These are phyloP conservation scores for Lota lota DNA, from an alignment of 2,113 vertebrate genomes.

Conservation along the genomic window DNA sequence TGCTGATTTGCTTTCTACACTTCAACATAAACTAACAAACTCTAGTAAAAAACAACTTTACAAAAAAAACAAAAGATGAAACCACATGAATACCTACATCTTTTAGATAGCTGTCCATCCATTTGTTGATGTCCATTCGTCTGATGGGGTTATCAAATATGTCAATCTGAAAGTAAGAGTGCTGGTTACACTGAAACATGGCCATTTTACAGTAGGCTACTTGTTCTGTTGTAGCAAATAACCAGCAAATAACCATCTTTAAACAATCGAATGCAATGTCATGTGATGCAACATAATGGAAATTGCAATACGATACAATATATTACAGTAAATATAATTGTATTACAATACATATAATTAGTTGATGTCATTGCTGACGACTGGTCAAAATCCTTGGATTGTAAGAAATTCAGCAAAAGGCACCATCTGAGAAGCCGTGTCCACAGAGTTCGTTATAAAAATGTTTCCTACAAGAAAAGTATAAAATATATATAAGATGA, in stretches of 20 bases:
- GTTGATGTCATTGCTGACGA: constrained; percentile 37
- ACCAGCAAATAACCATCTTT: not conserved
- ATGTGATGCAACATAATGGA: too few species aligned
- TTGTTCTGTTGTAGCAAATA: not conserved
- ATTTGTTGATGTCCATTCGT: constrained; percentile 84
- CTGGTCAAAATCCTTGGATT: constrained; percentile 53
- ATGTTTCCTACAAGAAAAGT: constrained; percentile 51
- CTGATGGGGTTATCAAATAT: constrained; percentile 80
- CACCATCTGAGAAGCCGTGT: constrained; percentile 52
- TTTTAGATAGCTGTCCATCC: constrained; percentile 85
- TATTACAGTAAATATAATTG: too few species aligned
- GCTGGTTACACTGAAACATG: too few species aligned
- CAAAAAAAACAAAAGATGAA: too few species aligned
- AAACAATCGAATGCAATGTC: too few species aligned
- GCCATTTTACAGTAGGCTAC: too few species aligned
- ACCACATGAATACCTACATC: constrained; percentile 77
- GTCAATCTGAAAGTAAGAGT: constrained; percentile 73
- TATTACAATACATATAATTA: not conserved
- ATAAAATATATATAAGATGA: not conserved
- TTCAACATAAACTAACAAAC: not conserved
- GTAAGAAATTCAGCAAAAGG: constrained; percentile 59
- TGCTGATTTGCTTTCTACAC: too few species aligned
- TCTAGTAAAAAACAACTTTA: too few species aligned
- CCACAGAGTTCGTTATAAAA: constrained; percentile 64
- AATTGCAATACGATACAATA: too few species aligned